These are phyloP conservation scores for Tachyglossus aculeatus DNA, from an alignment of 2,797 vertebrate genomes.

Conservation along the genomic window DNA sequence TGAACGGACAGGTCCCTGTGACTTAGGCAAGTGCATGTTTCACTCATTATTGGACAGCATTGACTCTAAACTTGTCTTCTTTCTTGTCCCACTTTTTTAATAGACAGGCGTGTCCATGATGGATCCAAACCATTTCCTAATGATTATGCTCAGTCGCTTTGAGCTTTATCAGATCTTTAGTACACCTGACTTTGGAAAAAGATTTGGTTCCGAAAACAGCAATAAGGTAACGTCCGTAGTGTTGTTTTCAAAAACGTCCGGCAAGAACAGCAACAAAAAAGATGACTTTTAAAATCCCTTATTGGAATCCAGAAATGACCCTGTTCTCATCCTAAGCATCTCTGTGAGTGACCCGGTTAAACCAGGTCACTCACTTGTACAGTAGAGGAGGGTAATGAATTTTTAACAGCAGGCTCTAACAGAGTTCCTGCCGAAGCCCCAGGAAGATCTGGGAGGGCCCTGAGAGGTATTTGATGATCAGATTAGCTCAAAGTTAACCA, in stretches of 20 bases:
- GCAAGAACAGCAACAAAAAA: neutral
- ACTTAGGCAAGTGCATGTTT: neutral
- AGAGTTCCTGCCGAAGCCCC: too few relatives aligned
- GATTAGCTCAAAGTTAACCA: too few relatives aligned
- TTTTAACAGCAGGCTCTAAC: too few relatives aligned
- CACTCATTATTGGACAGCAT: neutral
- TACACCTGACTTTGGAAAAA: conserved; percentile 88
- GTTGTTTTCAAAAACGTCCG: neutral
- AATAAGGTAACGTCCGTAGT: conserved; percentile 84
- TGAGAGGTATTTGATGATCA: too few relatives aligned
- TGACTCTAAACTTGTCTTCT: conserved; percentile 26
- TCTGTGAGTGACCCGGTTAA: too few relatives aligned
- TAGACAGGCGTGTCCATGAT: conserved; percentile 97
- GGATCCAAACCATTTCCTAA: conserved; percentile 98
- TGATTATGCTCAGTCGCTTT: conserved; percentile 94
- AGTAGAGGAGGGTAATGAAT: too few relatives aligned
- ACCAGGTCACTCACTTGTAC: too few relatives aligned
- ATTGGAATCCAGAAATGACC: neutral
- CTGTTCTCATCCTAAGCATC: too few relatives aligned
- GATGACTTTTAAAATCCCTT: neutral
- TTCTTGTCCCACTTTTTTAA: conserved; percentile 24
- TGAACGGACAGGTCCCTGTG: too few relatives aligned
- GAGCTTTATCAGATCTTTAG: conserved; percentile 96
- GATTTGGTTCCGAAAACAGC: conserved; percentile 85
- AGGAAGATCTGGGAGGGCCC: too few relatives aligned